phyloP scores from a whole-genome alignment of 2,888 invertebrate genomes.

The Chymomyza caudatula region DNA sequence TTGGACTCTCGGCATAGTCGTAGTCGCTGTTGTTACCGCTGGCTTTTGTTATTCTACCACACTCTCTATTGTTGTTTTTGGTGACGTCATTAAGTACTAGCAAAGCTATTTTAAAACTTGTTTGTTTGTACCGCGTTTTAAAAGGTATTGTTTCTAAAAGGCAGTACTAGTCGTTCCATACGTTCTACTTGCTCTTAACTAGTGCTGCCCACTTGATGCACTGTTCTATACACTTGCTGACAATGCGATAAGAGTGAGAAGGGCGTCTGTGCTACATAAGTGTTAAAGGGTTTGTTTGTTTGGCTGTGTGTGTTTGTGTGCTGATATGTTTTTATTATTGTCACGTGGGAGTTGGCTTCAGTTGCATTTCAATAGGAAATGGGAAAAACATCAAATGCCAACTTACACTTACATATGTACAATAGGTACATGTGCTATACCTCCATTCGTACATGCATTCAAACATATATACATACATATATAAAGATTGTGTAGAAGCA shows the following conservation, averaged over 20 bases:
- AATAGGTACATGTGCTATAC: neutral
- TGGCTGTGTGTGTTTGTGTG: conserved; percentile 31
- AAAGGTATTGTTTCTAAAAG: conserved; percentile 45
- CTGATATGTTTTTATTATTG: conserved; percentile 41
- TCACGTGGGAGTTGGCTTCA: neutral
- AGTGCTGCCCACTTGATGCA: neutral
- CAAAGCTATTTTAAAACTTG: conserved; percentile 51
- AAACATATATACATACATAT: neutral
- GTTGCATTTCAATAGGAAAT: neutral
- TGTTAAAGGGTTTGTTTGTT: conserved; percentile 9
- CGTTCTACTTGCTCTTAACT: conserved; percentile 20
- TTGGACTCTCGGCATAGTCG: neutral
- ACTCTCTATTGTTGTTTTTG: conserved; percentile 39
- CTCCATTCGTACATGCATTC: neutral
- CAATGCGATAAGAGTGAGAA: conserved; percentile 36
- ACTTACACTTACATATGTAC: neutral
- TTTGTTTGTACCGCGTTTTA: conserved; percentile 34
- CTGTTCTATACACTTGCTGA: conserved; percentile 23
- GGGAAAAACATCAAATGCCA: neutral
- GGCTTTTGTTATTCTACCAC: conserved; percentile 15
- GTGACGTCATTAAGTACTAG: conserved; percentile 51
- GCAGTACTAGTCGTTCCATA: conserved; percentile 8
- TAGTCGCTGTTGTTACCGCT: neutral
- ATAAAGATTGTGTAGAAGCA: neutral
- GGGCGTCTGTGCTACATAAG: conserved; percentile 10